These are phyloP conservation scores for Anomalospiza imberbis DNA, from an alignment of 2,797 vertebrate genomes.

Conservation along the genomic window DNA sequence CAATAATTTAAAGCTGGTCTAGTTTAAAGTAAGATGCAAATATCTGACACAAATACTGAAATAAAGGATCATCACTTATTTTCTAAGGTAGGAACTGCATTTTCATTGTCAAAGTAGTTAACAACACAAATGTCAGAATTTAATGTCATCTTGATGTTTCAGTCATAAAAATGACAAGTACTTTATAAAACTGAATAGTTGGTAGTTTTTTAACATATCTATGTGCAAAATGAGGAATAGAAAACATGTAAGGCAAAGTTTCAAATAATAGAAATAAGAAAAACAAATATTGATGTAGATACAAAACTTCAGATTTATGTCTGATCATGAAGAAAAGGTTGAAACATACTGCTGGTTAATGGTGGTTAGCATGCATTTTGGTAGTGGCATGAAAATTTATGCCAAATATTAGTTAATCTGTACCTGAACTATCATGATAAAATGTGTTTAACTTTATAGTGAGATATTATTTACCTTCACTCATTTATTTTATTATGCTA, in stretches of 20 bases:
- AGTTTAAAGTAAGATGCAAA: constrained; percentile 57
- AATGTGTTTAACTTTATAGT: neutral
- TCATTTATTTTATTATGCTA: neutral
- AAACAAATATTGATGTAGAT: neutral
- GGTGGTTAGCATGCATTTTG: neutral
- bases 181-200: neutral
- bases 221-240: neutral
- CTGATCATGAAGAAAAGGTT: neutral
- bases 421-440: neutral
- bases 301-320: neutral
- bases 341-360: neutral
- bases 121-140: constrained; percentile 23
- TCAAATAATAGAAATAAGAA: neutral
- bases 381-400: neutral
- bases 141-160: neutral
- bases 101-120: constrained; percentile 38
- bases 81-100: neutral
- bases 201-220: neutral
- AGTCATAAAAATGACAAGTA: neutral
- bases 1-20: constrained; percentile 59
- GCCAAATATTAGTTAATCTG: neutral
- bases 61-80: constrained; percentile 36
- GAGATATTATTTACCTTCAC: neutral
- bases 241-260: neutral
- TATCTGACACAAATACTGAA: constrained; percentile 40